Percentiles rank a stretch among this genome's conserved stretches.
phyloP scores from a whole-genome alignment of 1,140 invertebrate species.

The Drosophila rhopaloa region DNA sequence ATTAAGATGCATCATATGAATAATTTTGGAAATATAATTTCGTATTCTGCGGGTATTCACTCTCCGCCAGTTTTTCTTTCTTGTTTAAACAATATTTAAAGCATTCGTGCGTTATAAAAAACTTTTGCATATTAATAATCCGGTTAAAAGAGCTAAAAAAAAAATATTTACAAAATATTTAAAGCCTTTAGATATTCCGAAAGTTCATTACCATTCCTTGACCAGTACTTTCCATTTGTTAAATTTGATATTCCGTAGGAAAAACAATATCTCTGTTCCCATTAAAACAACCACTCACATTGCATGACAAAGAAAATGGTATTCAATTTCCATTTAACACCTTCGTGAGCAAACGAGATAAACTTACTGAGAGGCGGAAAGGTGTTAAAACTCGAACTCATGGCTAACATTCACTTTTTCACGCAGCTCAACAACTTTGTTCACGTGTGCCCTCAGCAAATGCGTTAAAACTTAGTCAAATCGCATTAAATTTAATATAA shows the following conservation, averaged over 20 bases:
- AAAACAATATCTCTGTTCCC: slow-evolving; percentile 13
- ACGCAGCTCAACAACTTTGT: neutral
- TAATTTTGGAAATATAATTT: no score
- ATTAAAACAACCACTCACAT: slow-evolving; percentile 13
- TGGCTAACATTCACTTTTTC: slow-evolving; percentile 39
- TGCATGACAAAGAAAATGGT: slow-evolving; percentile 32
- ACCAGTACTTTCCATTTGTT: slow-evolving; percentile 15
- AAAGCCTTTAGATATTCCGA: neutral
- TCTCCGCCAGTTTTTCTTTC: no score
- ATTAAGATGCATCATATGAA: no score
- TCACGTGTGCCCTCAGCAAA: slow-evolving; percentile 33
- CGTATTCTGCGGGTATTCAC: no score
- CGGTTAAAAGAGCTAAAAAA: neutral
- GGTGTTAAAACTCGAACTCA: slow-evolving; percentile 4
- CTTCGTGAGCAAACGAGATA: slow-evolving; percentile 23
- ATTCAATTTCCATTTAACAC: slow-evolving; percentile 45
- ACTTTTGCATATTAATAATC: no score
- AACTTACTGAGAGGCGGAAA: neutral
- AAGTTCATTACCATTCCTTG: neutral
- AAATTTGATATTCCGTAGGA: slow-evolving; percentile 1
- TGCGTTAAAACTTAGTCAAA: slow-evolving; percentile 53
- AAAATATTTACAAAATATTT: neutral
- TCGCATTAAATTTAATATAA: slow-evolving; percentile 62
- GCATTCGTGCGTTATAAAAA: no score
- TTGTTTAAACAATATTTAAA: neutral